Percentiles rank a stretch among this genome's conserved stretches.
Evolutionary conservation across 1,140 invertebrate genomes (phyloP).

Genomic region (Drosophila pruinosa): DNA sequence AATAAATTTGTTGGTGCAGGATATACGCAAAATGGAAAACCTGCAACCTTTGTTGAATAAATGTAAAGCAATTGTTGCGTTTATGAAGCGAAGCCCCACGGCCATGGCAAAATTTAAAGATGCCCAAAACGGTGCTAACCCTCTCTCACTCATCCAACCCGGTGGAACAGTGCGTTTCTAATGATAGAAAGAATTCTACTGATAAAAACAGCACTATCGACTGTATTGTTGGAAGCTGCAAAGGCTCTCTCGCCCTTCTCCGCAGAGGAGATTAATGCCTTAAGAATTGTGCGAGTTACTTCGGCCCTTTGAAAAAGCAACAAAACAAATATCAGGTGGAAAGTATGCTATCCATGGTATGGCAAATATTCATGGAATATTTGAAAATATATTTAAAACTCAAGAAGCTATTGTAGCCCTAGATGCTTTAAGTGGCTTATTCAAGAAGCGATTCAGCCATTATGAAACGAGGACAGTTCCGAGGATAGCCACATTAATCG

Average conservation of each 20-base stretch:
- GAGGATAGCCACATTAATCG: conserved; percentile 60
- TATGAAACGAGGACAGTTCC: background rate
- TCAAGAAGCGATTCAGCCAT: too few relatives aligned
- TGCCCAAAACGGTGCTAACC: background rate
- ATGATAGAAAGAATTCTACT: background rate
- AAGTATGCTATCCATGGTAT: too few relatives aligned
- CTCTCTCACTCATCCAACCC: background rate
- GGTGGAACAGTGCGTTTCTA: background rate
- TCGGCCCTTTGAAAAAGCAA: background rate
- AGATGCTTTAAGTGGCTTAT: too few relatives aligned
- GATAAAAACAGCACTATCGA: background rate
- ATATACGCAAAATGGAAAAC: background rate
- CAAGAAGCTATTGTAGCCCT: too few relatives aligned
- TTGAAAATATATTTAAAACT: too few relatives aligned
- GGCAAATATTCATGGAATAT: too few relatives aligned
- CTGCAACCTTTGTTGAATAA: background rate
- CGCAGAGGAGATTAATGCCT: too few relatives aligned
- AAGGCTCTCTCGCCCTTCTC: background rate
- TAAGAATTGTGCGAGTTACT: too few relatives aligned
- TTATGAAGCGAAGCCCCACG: background rate
- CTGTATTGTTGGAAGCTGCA: background rate
- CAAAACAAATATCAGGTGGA: background rate
- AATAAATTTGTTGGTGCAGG: background rate
- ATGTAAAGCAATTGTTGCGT: background rate
- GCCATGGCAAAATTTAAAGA: background rate